Conservation (phyloP, 2,888 invertebrate species). For the Malacosoma neustria region DNA sequence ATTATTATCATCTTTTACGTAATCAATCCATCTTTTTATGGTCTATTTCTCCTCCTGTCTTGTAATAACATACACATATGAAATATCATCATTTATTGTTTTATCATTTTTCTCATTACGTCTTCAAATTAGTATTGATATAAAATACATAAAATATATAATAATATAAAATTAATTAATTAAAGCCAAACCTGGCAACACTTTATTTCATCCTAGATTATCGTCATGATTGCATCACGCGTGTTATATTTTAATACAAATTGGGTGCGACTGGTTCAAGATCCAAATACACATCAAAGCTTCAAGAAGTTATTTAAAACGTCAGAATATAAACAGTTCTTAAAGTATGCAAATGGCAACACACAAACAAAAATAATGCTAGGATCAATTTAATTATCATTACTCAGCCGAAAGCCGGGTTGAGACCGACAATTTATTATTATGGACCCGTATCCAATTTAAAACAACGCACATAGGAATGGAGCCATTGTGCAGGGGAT, state of each 20-base stretch:
- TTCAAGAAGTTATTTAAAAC: background rate
- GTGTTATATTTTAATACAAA: background rate
- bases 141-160: too few relatives aligned
- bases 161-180: too few relatives aligned
- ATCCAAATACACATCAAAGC: background rate
- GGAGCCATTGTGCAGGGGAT: conserved; percentile 58
- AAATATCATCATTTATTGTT: too few relatives aligned
- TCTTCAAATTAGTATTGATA: too few relatives aligned
- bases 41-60: too few relatives aligned
- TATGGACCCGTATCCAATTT: conserved; percentile 74
- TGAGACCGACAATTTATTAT: conserved; percentile 73
- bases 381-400: conserved; percentile 70
- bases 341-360: conserved; percentile 2
- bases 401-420: conserved; percentile 63
- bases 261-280: background rate
- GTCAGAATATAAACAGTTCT: background rate
- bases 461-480: conserved; percentile 68
- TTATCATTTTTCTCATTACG: too few relatives aligned
- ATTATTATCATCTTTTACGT: too few relatives aligned
- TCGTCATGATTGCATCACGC: too few relatives aligned
- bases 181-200: too few relatives aligned
- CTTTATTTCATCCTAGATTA: too few relatives aligned
- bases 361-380: conserved; percentile 36
- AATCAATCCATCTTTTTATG: too few relatives aligned
- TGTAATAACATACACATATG: too few relatives aligned